Evolutionary conservation across 53 echinoderm and acorn worm species (phyloP).

Genomic region (Temnopleurus reevesii): DNA sequence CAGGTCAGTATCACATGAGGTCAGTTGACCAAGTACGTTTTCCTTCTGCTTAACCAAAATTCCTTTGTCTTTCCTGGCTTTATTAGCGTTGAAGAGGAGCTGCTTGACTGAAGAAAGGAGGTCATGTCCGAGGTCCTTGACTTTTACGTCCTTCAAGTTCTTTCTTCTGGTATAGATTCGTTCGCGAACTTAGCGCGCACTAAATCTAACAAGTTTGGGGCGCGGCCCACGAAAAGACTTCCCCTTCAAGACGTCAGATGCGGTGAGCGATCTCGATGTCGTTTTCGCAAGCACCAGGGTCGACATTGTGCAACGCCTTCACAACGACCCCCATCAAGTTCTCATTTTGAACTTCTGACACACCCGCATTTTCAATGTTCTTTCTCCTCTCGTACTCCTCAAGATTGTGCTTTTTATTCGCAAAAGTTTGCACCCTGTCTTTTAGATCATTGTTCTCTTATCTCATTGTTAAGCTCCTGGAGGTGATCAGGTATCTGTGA

Average conservation of each 20-base stretch:
- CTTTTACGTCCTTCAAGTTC: background rate
- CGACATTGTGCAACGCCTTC: background rate
- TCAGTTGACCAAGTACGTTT: no score
- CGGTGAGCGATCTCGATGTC: constrained; percentile 1
- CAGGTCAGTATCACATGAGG: no score
- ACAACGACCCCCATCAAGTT: background rate
- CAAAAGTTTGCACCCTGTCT: background rate
- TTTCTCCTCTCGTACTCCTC: background rate
- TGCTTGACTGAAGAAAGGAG: no score
- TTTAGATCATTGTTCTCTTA: no score
- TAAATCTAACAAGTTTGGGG: background rate
- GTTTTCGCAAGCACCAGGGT: background rate
- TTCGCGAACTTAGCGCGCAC: background rate
- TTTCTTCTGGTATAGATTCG: background rate
- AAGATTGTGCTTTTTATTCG: background rate
- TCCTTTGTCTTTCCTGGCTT: no score
- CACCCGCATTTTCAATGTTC: background rate
- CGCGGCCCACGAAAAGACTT: background rate
- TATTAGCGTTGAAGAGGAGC: no score
- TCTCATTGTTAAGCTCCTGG: no score
- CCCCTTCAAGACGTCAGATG: background rate
- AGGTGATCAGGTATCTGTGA: no score
- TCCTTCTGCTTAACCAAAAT: no score
- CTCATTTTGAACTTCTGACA: background rate
- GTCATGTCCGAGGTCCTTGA: background rate